phyloP scores from a whole-genome alignment of 2,113 vertebrate genomes.

The Dryoscopus gambensis region DNA sequence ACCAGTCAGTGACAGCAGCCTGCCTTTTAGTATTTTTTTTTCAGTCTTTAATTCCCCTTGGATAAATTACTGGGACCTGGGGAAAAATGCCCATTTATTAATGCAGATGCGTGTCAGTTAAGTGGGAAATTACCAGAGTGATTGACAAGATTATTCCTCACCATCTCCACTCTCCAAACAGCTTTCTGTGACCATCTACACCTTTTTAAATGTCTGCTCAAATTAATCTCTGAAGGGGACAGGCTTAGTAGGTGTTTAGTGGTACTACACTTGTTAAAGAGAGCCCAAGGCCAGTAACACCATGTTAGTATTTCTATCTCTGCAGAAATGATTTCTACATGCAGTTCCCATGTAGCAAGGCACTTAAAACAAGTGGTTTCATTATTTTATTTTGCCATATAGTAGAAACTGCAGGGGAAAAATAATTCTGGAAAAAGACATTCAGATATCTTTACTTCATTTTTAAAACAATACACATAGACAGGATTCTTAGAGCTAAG shows the following conservation, averaged over 20 bases:
- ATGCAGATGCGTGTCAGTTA: neutral
- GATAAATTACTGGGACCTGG: neutral
- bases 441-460: neutral
- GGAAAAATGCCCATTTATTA: neutral
- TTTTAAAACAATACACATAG: neutral
- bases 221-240: neutral
- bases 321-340: neutral
- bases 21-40: neutral
- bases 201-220: conserved; percentile 14
- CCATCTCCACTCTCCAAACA: neutral
- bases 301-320: neutral
- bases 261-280: neutral
- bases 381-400: neutral
- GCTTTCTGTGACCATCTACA: neutral
- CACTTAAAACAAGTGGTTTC: neutral
- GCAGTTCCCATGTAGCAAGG: neutral
- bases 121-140: neutral
- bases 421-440: neutral
- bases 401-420: neutral
- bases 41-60: neutral
- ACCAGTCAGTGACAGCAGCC: neutral
- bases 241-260: neutral
- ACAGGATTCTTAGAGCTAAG: neutral
- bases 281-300: neutral
- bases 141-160: conserved; percentile 30